Evolutionary conservation across 2,797 vertebrate genomes (phyloP), one percentile per base, ranked within the genome.

Genomic region (Carcharodon carcharias): DNA sequence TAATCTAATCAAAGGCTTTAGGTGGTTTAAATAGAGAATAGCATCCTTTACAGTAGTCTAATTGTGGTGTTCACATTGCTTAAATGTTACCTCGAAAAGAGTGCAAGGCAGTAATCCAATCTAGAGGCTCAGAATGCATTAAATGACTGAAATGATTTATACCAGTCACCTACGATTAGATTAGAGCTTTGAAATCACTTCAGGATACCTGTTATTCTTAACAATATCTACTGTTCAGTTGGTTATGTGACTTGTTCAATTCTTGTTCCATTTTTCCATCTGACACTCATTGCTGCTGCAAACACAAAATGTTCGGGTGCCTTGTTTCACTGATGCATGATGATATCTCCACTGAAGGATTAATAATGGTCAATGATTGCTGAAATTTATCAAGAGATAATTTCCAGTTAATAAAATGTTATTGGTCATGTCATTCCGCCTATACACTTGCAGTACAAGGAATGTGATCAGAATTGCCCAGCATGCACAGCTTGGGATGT

Each of bases 381-480:
- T 95, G 63, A 95, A n/a, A 28, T 95, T 50, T 95, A 71, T 67
- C 11, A 71, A 92, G 28, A 63, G 0, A 63, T 63, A 54, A 65
- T 35, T 93, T 93, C n/a, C n/a, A n/a, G 31, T 65, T 93, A 31
- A 65, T n/a, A 93, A 93, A 45, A 67, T 50, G 50, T 71, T 50
- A 50, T 14, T 91, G 40, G 2, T 40, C 58, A 91, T 91, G 12
- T 61, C 11, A 35, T 91, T 4, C 56, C 31, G 7, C 35, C 85
- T 14, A 9, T 67, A 31, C 9, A 69, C 40, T 50, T 50, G 12
- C 45, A 71, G 21, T 67, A 26, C 9, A 28, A 94, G 40, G 65
- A 71, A 95, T 95, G 40, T 71, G 40, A 50, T 50, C 45, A 95
- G 93, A 95, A 50, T 95, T 95, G n/a, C 40, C 21, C n/a, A 95